These are phyloP conservation scores for Eptesicus fuscus DNA, from an alignment of 2,113 vertebrate species.

Conservation along the genomic window DNA sequence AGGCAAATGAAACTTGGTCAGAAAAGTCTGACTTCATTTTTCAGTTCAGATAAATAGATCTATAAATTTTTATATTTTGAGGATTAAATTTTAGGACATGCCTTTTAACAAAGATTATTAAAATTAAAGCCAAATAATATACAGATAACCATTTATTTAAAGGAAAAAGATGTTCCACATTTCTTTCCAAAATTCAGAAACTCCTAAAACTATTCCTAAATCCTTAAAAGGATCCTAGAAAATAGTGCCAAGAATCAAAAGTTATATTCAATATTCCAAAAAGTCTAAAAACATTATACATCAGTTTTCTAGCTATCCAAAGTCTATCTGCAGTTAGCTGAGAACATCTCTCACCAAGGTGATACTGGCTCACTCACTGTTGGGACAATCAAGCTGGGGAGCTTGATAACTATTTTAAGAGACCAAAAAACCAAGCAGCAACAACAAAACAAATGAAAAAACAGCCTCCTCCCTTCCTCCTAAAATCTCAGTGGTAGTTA, in stretches of 20 bases:
- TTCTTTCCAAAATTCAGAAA: not conserved
- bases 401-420: not conserved
- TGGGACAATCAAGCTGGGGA: not conserved
- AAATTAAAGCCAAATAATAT: conserved; percentile 8
- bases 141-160: not conserved
- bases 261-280: not conserved
- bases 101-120: not conserved
- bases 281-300: not conserved
- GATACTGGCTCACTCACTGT: not conserved
- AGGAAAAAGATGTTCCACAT: not conserved
- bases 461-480: not conserved
- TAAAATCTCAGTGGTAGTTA: not conserved
- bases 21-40: not conserved
- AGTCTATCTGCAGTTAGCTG: not conserved
- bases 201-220: conserved; percentile 6
- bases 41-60: not conserved
- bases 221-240: not conserved
- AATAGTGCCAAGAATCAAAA: conserved; percentile 5
- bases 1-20: not conserved
- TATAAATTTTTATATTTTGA: not conserved
- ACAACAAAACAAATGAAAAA: no score
- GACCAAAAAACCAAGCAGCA: not conserved
- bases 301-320: not conserved
- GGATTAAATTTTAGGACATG: conserved; percentile 1
- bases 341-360: not conserved